Conservation (phyloP, 53 echinoderm and acorn worm genomes). For the Holothuria scabra region DNA sequence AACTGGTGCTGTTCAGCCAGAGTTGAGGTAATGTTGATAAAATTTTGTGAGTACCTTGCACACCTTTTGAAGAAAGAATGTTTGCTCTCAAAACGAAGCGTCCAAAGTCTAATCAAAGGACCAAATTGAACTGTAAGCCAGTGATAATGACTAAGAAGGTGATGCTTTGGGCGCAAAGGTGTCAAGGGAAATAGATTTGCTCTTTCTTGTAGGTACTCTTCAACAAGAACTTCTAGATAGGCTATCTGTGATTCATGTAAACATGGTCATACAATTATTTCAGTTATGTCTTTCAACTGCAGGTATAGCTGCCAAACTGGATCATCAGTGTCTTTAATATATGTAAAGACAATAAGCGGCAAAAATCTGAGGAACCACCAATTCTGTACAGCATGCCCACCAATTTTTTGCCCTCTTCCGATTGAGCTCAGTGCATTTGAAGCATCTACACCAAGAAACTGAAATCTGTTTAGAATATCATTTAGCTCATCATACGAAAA, state of each 20-base stretch:
- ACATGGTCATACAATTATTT: constrained; percentile 50
- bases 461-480: constrained; percentile 41
- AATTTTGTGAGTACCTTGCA: background rate
- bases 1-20: constrained; percentile 40
- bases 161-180: constrained; percentile 66
- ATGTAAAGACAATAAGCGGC: constrained; percentile 55
- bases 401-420: constrained; percentile 54
- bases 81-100: constrained; percentile 4
- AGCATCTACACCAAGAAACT: constrained; percentile 56
- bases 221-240: constrained; percentile 58
- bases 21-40: constrained; percentile 28
- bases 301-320: constrained; percentile 54
- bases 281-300: constrained; percentile 30
- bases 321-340: constrained; percentile 57
- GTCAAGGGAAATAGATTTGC: constrained; percentile 51
- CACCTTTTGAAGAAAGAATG: constrained; percentile 27
- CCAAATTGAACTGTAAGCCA: background rate
- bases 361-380: constrained; percentile 69
- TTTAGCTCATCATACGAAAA: constrained; percentile 63
- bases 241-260: constrained; percentile 56
- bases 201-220: constrained; percentile 65
- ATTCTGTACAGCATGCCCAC: constrained; percentile 74
- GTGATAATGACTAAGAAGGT: constrained; percentile 53
- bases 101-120: constrained; percentile 5
- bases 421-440: constrained; percentile 24